Base-by-base conservation (phyloP, 37 sponge, comb jelly and placozoan species). In the Axinella damicornis region DNA sequence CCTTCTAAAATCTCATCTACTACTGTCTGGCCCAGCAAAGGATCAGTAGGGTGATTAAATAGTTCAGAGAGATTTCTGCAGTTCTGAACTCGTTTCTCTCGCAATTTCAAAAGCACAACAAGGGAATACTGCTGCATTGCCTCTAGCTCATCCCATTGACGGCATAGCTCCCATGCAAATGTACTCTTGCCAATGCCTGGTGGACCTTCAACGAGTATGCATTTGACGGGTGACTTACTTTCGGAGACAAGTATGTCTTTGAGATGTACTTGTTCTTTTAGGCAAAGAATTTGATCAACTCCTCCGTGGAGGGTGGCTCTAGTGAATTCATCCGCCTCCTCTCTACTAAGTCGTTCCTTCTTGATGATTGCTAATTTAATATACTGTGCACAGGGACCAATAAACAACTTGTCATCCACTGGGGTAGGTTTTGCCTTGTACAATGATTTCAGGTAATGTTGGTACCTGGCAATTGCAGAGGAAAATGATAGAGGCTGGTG, bases 111-210 rank as follows among this genome's bases (percentile, higher is more conserved):
- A 18, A 83, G 66, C 4, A 74, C 21, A 21, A 83, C 56, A 22
- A 74, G 30, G 0, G 46, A 18, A 41, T 66, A 83, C 30, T 63
- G 1, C 41, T 53, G 18, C 65, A 64, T 20, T 15, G 55, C 16
- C 13, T n/a, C 39, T 6, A 25, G 5, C 6, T 37, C 17, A 9
- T 74, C 39, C 74, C 76, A 74, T 36, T 20, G 15, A 24, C 36
- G 52, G 37, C 76, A 67, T 20, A 83, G 46, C 36, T 83, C 66
- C 74, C 65, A 46, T 22, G 65, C 63, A 30, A 74, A 74, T 25
- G 75, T 74, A 67, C 65, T 74, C 76, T 83, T 83, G 0, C 84
- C 84, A 5, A 83, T 52, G 0, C 84, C 84, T 28, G 84, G 84
- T 21, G 84, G 65, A 18, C 86, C 86, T 27, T 78, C 54, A 2